Evolutionary conservation across 2,888 invertebrate genomes (phyloP), one percentile per base, ranked within the genome.

Genomic region (Nowickia ferox): DNA sequence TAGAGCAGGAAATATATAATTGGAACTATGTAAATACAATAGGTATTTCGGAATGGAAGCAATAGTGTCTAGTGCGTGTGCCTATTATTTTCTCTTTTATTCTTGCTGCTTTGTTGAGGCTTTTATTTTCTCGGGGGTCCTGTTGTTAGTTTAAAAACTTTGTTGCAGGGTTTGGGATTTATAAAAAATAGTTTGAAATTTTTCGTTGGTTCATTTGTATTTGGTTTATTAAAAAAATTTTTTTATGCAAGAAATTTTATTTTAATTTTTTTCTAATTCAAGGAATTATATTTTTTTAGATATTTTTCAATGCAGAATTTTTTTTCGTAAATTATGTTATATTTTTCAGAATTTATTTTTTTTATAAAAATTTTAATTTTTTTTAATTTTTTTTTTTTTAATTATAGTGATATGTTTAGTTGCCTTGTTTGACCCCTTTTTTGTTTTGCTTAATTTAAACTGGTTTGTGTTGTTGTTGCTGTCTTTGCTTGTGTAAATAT

Each of bases 371-470:
- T 68, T n/a, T 66, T 51, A n/a, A 66, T n/a, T 57, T 53, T 44
- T 53, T 59, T 57, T 69, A 72, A 63, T 61, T 72, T 72, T 48
- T 68, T 61, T 46, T 11, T 57, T 38, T 51, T 69, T 68, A 53
- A 69, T 84, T 44, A 68, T 46, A 63, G 13, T 80, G 79, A 71
- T 81, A 74, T 88, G 87, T 84, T 88, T 87, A 84, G 88, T 84
- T 74, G 59, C 51, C 77, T 76, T 48, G 17, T 77, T 80, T 74
- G 46, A 55, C 61, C 59, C 79, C 44, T 30, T 66, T 30, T 84
- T 86, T 30, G 42, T 55, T 53, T 86, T 30, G 42, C 51, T 53
- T 72, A 30, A 59, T 65, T 48, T 78, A 83, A 57, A 42, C 75
- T 71, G 66, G 63, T 87, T 87, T 46, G 10, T 66, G 44, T 57